Conservation (phyloP, 2,113 vertebrate genomes). For the Boulengeromyrus knoepffleri region DNA sequence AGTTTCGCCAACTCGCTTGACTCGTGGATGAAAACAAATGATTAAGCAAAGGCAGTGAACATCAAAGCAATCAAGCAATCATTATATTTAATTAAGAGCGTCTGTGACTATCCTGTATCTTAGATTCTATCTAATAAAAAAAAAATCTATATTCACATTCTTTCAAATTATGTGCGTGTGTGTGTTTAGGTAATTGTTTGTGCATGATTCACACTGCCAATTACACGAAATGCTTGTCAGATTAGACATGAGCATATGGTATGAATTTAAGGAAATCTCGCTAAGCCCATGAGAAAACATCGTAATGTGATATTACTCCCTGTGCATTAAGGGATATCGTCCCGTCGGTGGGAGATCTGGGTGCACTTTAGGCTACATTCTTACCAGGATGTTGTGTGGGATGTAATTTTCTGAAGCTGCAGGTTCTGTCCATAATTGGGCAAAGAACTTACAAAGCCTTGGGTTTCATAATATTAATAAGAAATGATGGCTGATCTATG, state of each 20-base stretch:
- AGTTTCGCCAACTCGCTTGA: background rate
- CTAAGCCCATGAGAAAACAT: background rate
- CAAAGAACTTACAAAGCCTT: background rate
- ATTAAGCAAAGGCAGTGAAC: background rate
- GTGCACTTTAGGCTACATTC: background rate
- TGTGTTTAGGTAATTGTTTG: background rate
- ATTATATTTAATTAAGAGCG: conserved; percentile 1
- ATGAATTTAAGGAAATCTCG: background rate
- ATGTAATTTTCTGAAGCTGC: background rate
- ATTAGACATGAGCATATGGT: background rate
- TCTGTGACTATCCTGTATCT: background rate
- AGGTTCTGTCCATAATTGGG: background rate
- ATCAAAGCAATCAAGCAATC: conserved; percentile 7
- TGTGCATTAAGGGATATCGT: background rate
- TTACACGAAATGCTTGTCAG: background rate
- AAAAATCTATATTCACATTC: background rate
- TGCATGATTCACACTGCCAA: background rate
- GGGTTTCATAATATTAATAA: background rate
- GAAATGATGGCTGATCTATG: background rate
- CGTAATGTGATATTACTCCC: background rate
- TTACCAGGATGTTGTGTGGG: background rate
- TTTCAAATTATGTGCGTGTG: background rate
- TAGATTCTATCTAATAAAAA: background rate
- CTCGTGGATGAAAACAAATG: background rate
- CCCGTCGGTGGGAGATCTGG: background rate